Base-by-base conservation (phyloP, 2,888 invertebrate species). In the Eilema sororculum region DNA sequence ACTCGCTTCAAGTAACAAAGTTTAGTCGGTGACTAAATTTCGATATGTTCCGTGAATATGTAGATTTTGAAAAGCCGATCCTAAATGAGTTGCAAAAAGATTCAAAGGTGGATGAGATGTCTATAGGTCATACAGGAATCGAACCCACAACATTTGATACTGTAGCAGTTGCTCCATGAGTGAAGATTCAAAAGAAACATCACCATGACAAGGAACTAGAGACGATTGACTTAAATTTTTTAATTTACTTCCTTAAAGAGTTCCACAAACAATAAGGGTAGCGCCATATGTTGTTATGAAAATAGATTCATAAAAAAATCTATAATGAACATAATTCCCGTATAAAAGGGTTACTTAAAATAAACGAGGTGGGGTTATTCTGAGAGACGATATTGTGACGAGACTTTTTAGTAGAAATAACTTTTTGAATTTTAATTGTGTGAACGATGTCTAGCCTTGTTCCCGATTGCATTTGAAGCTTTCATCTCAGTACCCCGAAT, bases 261-360 rank as follows among this genome's bases (percentile, higher is more conserved):
- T 86, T 58, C 75, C 74, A 82, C 82, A 85, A 33, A 84, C 84
- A 90, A 89, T 87, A 75, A 84, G 82, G 84, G 80, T 72, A 79
- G 78, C 73, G 78, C 85, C 91, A 91, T 83, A 88, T 92, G 91
- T 80, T 84, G 82, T 78, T 75, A 84, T 89, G 79, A 78, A 89
- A 90, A 91, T 94, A 95, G 94, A 92, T 89, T 85, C 87, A 82
- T 89, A 37, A 90, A 93, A 94, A 94, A 92, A 86, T 82, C 80
- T 90, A 89, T 95, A 95, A 95, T 95, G 93, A 94, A 94, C 93
- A 86, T 93, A 93, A 94, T 95, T 93, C 91, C 90, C 86, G 85
- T 93, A 92, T 94, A 92, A 94, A 95, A 93, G 94, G 95, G 94
- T 93, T 93, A 89, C 87, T 89, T 92, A 92, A 92, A 95, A 94